These are phyloP conservation scores for Coronaproctus castanopsis DNA, from an alignment of 2,888 invertebrate genomes.

Conservation along the genomic window DNA sequence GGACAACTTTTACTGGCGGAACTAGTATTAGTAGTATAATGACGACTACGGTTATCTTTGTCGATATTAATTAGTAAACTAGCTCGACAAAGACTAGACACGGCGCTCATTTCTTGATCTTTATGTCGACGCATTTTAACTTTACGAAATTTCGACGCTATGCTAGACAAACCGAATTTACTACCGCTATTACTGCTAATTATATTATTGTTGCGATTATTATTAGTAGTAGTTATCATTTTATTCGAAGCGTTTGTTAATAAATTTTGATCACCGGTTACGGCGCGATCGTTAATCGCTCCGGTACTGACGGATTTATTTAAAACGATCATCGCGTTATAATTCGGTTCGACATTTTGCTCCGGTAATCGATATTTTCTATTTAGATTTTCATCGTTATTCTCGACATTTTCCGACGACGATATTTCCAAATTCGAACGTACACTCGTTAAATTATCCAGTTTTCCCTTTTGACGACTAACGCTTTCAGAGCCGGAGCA, in stretches of 20 bases:
- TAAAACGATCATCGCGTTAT: constrained; percentile 28
- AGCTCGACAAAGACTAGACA: constrained; percentile 10
- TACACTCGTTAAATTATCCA: no score
- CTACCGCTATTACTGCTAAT: constrained; percentile 4
- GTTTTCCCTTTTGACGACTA: not conserved
- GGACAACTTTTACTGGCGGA: constrained; percentile 22
- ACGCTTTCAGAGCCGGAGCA: not conserved
- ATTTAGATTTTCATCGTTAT: not conserved
- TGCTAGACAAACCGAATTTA: constrained; percentile 33
- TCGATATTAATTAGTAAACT: constrained; percentile 9
- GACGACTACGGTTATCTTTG: not conserved
- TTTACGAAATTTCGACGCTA: constrained; percentile 39
- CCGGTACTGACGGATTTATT: constrained; percentile 29
- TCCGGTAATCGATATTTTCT: not conserved
- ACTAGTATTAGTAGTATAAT: not conserved
- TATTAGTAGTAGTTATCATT: no score
- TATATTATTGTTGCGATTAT: constrained; percentile 6
- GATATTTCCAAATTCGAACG: not conserved
- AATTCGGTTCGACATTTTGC: constrained; percentile 30
- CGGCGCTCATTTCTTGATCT: constrained; percentile 22
- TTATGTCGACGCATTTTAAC: constrained; percentile 31
- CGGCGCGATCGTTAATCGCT: constrained; percentile 17
- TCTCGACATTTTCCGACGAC: not conserved
- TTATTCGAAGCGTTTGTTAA: not conserved
- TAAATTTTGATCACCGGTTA: not conserved